Percentiles rank a stretch among this genome's conserved stretches.
Conservation (phyloP, 2,113 vertebrate genomes). For the Plecotus auritus region DNA sequence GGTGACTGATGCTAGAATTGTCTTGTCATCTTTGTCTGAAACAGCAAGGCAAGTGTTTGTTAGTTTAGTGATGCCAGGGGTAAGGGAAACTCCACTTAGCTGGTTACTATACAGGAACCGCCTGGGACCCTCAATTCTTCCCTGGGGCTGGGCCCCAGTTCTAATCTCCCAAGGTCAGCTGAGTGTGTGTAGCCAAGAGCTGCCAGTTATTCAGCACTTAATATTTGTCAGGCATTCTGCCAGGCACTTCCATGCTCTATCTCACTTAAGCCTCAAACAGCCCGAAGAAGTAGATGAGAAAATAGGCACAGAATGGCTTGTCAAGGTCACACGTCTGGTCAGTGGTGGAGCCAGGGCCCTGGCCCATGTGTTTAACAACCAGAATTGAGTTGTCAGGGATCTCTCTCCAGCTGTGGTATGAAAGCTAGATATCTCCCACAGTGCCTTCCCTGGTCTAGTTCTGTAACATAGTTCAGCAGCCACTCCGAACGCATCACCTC, state of each 20-base stretch:
- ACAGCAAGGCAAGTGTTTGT: slow-evolving; percentile 18
- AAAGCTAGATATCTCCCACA: not conserved
- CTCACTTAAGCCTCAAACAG: not conserved
- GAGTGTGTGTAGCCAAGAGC: not conserved
- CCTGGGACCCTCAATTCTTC: not conserved
- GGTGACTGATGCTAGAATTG: slow-evolving; percentile 69
- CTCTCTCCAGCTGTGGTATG: not conserved
- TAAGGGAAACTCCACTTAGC: not conserved
- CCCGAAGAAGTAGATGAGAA: not conserved
- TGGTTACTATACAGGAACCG: not conserved
- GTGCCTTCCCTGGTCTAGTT: slow-evolving; percentile 11
- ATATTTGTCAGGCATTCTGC: not conserved
- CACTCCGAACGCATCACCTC: not conserved
- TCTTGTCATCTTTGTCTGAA: slow-evolving; percentile 80
- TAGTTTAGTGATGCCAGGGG: not conserved
- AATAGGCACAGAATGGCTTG: not conserved
- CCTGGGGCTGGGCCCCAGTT: not conserved
- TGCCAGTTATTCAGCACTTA: not conserved
- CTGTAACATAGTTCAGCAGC: not conserved
- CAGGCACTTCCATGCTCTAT: not conserved
- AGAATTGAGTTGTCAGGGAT: slow-evolving; percentile 12
- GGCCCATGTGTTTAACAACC: not conserved
- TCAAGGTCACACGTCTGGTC: not conserved
- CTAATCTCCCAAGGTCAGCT: not conserved
- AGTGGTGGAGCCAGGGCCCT: not conserved